Evolutionary conservation across 1,140 invertebrate genomes (phyloP).

Genomic region (Eurytemora carolleeae): DNA sequence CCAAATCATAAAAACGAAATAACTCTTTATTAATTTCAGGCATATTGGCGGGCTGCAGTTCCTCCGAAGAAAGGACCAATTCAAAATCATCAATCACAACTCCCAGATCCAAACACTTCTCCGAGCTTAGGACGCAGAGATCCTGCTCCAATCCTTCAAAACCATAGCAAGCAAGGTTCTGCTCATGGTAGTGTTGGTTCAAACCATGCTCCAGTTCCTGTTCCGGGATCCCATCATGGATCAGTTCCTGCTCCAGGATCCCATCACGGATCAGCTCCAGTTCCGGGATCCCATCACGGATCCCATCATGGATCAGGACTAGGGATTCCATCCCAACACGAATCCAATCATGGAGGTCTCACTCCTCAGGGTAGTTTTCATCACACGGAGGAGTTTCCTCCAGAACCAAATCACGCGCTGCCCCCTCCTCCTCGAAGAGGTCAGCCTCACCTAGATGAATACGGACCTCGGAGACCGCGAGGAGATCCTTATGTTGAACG

Average conservation of each 20-base stretch:
- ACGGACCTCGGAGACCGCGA: background rate
- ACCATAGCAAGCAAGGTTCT: background rate
- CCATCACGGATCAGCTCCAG: background rate
- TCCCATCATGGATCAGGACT: background rate
- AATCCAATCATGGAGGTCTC: background rate
- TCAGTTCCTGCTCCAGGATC: background rate
- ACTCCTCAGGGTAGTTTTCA: background rate
- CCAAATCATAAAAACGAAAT: background rate
- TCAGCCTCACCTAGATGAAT: background rate
- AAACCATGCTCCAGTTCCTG: too few species aligned
- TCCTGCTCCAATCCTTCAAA: background rate
- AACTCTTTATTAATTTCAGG: background rate
- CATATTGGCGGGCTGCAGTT: background rate
- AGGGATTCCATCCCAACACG: background rate
- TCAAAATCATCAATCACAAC: background rate
- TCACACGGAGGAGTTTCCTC: background rate
- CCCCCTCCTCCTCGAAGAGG: background rate
- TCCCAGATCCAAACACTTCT: background rate
- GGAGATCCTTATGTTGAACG: background rate
- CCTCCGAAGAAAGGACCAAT: background rate
- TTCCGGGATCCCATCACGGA: background rate
- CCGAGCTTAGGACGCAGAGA: background rate
- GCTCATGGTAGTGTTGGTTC: background rate
- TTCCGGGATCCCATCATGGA: background rate
- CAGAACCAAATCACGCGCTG: background rate